Evolutionary conservation across 2,888 invertebrate species (phyloP).

Genomic region (Caenorhabditis uteleia): DNA sequence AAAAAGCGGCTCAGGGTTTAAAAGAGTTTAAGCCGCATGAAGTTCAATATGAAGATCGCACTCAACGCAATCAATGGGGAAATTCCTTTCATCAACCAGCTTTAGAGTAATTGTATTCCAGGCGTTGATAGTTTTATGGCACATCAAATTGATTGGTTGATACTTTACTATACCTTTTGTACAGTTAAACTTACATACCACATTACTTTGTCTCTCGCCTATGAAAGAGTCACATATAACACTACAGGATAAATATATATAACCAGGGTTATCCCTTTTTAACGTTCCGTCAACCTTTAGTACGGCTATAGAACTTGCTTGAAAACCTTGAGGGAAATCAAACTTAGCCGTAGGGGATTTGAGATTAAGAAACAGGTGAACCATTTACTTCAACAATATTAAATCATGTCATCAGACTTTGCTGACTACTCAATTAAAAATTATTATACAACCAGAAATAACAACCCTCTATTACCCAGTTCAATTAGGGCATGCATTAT

Average conservation of each 20-base stretch:
- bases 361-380: slow-evolving; percentile 12
- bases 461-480: slow-evolving; percentile 41
- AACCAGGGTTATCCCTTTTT: slow-evolving; percentile 1
- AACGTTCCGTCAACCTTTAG: slow-evolving; percentile 4
- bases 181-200: slow-evolving; percentile 5
- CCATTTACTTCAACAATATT: slow-evolving; percentile 5
- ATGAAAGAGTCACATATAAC: slow-evolving; percentile 10
- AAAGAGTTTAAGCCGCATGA: slow-evolving; percentile 17
- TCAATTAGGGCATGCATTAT: slow-evolving; percentile 55
- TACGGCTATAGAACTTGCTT: slow-evolving; percentile 3
- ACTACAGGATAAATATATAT: slow-evolving; percentile 9
- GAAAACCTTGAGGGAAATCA: slow-evolving; percentile 16
- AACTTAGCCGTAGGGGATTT: no score
- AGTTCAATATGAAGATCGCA: slow-evolving; percentile 20
- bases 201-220: slow-evolving; percentile 9
- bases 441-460: slow-evolving; percentile 43
- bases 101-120: slow-evolving; percentile 5
- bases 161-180: slow-evolving; percentile 2
- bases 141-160: slow-evolving; percentile 7
- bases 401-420: no score
- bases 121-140: slow-evolving; percentile 3
- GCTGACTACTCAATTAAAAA: slow-evolving; percentile 35
- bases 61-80: neutral
- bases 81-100: slow-evolving; percentile 4
- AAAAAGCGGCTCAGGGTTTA: slow-evolving; percentile 8